Conservation (phyloP, 2,797 vertebrate species). For the Pantherophis vulpinus region DNA sequence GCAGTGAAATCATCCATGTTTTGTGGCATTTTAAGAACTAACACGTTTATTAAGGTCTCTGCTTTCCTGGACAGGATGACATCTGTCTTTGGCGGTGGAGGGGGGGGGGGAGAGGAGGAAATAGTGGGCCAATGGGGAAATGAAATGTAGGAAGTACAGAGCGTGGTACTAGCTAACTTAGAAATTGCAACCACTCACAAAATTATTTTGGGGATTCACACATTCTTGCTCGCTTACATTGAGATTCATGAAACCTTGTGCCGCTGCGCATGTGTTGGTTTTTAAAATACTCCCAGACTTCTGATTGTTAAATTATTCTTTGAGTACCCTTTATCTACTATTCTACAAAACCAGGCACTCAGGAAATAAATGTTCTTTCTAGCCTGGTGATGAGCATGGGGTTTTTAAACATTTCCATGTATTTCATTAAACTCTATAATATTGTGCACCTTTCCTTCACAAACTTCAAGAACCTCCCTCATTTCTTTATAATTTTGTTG, state of each 20-base stretch:
- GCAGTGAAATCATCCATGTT: neutral
- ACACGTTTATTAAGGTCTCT: neutral
- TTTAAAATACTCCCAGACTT: neutral
- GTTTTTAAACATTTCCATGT: neutral
- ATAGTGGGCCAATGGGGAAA: neutral
- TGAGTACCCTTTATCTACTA: neutral
- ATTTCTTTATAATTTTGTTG: neutral
- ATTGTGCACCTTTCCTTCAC: neutral
- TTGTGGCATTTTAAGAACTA: neutral
- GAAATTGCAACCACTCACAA: neutral
- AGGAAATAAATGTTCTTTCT: neutral
- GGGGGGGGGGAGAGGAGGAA: neutral
- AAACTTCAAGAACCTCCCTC: neutral
- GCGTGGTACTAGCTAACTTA: neutral
- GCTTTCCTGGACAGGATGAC: neutral
- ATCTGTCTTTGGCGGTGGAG: neutral
- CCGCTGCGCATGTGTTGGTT: neutral
- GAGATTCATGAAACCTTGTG: neutral
- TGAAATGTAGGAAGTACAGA: neutral
- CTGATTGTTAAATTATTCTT: neutral
- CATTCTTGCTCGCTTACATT: neutral
- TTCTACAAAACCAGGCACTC: neutral
- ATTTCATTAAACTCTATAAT: neutral
- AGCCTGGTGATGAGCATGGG: neutral
- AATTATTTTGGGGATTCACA: neutral